Evolutionary conservation across 2,113 vertebrate species (phyloP), one percentile per base, ranked within the genome.

Genomic region (Lonchura striata): DNA sequence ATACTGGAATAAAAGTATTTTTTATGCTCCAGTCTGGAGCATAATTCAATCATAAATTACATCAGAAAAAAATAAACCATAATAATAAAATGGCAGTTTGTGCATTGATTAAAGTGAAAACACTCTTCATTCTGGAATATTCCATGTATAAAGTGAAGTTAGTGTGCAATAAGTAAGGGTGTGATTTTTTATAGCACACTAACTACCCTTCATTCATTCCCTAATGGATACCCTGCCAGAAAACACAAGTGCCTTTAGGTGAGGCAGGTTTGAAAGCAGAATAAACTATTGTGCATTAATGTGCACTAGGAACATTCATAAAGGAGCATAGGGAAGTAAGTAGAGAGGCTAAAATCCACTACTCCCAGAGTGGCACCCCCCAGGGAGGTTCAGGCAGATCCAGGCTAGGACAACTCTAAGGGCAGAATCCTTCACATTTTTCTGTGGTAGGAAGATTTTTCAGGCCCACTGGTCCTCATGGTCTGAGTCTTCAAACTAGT

Each of bases 11-110:
- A 97, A 97, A 97, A 97, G 95, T 95, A 97, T 96, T 97, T 94
- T 96, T 97, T 96, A 97, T 97, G 96, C 95, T 94, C 64, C 93
- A 84, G 93, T 94, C 96, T 97, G 86, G 61, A 97, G 92, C 95
- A 96, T 97, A 97, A 97, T 97, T 97, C 96, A 97, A 96, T 97
- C 97, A 97, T 95, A 97, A 97, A 97, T 97, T 96, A 97, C 94
- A 97, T 90, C 88, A 95, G 96, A 84, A 94, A 97, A 95, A 97
- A 97, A 95, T 94, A 97, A 95, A 95, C 92, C 94, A 96, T 97
- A 96, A 97, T 97, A 97, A 97, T 97, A 97, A 97, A 97, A 96
- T 96, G 95, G 96, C 74, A 97, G 95, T 97, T 97, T 97, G 95
- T 89, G 94, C 96, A 94, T 96, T 97, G 97, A 97, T 97, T 97